These are phyloP conservation scores for Enteromius treurensis DNA, from an alignment of 2,797 vertebrate genomes.

Conservation along the genomic window DNA sequence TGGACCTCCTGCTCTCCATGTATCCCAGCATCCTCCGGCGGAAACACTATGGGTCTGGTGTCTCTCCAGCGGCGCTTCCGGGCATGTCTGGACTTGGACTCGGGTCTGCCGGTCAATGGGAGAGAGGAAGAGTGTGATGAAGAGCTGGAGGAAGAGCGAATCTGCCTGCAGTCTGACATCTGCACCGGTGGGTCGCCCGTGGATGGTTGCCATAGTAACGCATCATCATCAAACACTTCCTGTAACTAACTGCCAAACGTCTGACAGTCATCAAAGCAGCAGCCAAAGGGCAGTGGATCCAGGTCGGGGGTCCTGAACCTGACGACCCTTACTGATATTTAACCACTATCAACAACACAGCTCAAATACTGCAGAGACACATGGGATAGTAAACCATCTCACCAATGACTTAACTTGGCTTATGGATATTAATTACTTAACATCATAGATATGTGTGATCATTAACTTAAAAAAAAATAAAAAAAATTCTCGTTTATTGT, in stretches of 20 bases:
- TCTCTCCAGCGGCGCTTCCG: constrained; percentile 84
- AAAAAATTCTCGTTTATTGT: not conserved
- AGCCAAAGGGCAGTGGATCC: not conserved
- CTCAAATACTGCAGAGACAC: not conserved
- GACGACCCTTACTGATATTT: not conserved
- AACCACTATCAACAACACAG: not conserved
- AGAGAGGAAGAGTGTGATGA: constrained; percentile 75
- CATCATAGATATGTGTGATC: too few species aligned
- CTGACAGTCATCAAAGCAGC: not conserved
- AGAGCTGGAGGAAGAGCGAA: constrained; percentile 75
- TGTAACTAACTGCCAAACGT: not conserved
- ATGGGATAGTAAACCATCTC: not conserved
- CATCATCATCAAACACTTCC: constrained; percentile 1
- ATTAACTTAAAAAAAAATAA: not conserved
- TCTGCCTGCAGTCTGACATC: constrained; percentile 74
- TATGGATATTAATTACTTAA: not conserved
- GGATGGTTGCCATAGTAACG: not conserved
- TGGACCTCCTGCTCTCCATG: constrained; percentile 88
- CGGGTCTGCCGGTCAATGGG: constrained; percentile 70
- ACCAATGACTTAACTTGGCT: not conserved
- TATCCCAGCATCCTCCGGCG: constrained; percentile 54
- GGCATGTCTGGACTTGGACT: constrained; percentile 84
- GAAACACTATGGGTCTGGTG: constrained; percentile 55
- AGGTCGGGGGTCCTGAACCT: not conserved
- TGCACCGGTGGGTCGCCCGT: constrained; percentile 77